phyloP scores from a whole-genome alignment of 2,113 vertebrate species.

The Chaenogobius annularis region DNA sequence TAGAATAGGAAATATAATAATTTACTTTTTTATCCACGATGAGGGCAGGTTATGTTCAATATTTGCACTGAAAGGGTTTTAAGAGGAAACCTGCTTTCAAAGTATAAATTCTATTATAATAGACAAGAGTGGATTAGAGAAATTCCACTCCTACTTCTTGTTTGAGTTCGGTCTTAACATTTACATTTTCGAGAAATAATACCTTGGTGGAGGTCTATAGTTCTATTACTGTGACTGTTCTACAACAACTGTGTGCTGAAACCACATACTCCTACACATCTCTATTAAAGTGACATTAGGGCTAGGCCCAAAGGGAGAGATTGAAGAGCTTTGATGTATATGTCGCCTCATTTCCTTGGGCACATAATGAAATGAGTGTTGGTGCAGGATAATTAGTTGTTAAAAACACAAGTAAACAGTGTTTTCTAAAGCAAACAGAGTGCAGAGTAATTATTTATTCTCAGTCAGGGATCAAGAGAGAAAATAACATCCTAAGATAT shows the following conservation, averaged over 20 bases:
- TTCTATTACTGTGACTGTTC: slow-evolving; percentile 32
- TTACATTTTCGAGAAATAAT: background rate
- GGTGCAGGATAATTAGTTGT: slow-evolving; percentile 53
- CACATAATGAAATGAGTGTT: slow-evolving; percentile 52
- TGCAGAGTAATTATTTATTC: slow-evolving; percentile 23
- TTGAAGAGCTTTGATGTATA: slow-evolving; percentile 41
- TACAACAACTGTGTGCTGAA: slow-evolving; percentile 21
- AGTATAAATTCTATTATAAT: no score
- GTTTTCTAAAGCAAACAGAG: slow-evolving; percentile 26
- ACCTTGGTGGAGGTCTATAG: background rate
- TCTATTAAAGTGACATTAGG: slow-evolving; percentile 49
- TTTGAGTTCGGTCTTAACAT: background rate
- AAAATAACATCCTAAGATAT: slow-evolving; percentile 20
- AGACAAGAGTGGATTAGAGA: background rate
- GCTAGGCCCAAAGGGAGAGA: slow-evolving; percentile 43
- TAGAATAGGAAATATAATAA: no score
- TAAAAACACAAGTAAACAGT: slow-evolving; percentile 50
- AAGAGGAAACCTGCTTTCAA: no score
- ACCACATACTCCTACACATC: slow-evolving; percentile 24
- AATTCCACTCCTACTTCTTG: background rate
- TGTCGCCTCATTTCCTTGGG: slow-evolving; percentile 36
- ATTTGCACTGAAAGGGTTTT: no score
- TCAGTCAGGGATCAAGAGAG: slow-evolving; percentile 32
- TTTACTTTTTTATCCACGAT: no score
- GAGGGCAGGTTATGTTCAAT: no score